A percentile compares a stretch with the other conserved stretches of the same genome.
phyloP scores from a whole-genome alignment of 2,113 vertebrate genomes.

The Ovibos moschatus region DNA sequence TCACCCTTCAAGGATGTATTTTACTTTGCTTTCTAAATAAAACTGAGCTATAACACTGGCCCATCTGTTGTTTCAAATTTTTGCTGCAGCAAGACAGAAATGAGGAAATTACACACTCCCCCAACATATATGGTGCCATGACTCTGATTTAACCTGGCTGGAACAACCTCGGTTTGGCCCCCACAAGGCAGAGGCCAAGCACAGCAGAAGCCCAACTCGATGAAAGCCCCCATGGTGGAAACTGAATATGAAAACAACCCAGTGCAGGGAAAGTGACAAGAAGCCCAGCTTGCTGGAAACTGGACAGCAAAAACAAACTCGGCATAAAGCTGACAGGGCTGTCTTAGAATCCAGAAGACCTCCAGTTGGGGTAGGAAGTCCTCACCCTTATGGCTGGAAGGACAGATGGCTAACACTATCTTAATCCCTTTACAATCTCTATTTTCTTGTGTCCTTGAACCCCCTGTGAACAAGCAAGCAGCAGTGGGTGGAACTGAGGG shows the following conservation, averaged over 20 bases:
- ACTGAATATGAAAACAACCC: background rate
- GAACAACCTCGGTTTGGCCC: accelerated
- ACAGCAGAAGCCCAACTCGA: background rate
- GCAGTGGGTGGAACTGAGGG: background rate
- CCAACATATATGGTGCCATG: background rate
- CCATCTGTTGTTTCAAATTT: background rate
- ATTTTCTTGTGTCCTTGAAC: background rate
- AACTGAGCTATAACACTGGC: background rate
- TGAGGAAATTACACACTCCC: background rate
- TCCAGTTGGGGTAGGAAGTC: background rate
- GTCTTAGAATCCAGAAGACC: background rate
- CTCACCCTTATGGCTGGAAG: background rate
- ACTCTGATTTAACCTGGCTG: background rate
- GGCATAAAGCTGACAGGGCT: background rate
- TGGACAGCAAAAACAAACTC: background rate
- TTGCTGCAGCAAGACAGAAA: background rate
- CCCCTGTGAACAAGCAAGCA: accelerated
- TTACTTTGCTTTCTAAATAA: background rate
- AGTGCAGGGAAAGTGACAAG: background rate
- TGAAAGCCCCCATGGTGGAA: background rate
- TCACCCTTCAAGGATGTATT: background rate
- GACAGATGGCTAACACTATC: background rate
- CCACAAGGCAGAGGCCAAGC: background rate
- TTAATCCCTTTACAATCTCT: background rate
- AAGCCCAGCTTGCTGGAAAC: background rate